A percentile compares a stretch with the other conserved stretches of the same genome.
These are phyloP conservation scores for Ctenodactylus gundi DNA, from an alignment of 2,113 vertebrate species.

Conservation along the genomic window DNA sequence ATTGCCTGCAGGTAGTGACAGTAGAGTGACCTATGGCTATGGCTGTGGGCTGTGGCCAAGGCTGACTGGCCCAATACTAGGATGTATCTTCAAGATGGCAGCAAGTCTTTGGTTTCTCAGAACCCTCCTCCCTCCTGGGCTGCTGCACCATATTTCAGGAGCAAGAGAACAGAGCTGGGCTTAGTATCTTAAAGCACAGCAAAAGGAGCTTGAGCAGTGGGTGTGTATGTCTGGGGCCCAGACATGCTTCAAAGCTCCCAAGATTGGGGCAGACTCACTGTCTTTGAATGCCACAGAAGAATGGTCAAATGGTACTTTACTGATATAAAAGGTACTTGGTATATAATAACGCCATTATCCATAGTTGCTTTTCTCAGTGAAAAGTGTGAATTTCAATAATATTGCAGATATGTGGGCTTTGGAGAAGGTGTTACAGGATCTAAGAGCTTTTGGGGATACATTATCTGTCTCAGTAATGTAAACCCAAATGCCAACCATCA, in stretches of 20 bases:
- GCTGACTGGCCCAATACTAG: fast-evolving
- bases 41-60: not conserved
- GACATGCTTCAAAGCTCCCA: not conserved
- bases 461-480: not conserved
- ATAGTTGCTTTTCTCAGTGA: not conserved
- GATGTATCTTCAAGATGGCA: not conserved
- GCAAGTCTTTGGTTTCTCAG: not conserved
- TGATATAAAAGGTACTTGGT: not conserved
- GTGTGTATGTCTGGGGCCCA: not conserved
- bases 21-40: fast-evolving
- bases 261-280: not conserved
- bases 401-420: too few species aligned
- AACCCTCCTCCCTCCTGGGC: too few species aligned
- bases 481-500: not conserved
- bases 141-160: too few species aligned
- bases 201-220: not conserved
- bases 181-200: fast-evolving
- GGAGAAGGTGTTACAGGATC: too few species aligned
- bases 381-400: fast-evolving
- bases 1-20: fast-evolving
- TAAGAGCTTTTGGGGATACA: not conserved
- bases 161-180: fast-evolving
- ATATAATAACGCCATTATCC: not conserved
- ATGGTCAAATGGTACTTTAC: not conserved
- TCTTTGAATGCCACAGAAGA: not conserved